Conservation (phyloP, 2,113 vertebrate genomes). For the Trogon surrucura region DNA sequence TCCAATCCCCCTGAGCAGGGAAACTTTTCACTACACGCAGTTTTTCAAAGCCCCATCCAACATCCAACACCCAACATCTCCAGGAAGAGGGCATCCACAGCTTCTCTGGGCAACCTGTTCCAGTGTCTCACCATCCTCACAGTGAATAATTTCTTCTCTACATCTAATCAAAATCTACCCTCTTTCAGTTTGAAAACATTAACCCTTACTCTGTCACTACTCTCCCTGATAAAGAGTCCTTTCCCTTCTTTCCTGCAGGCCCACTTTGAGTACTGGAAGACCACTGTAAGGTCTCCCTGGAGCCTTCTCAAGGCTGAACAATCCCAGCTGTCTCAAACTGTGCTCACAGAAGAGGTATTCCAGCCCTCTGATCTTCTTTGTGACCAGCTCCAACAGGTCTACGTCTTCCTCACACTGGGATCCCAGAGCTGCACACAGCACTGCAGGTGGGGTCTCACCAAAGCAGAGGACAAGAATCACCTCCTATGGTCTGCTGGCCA, state of each 20-base stretch:
- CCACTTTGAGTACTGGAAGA: no score
- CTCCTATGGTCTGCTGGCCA: not conserved
- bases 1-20: accelerated
- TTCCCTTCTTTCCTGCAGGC: not conserved
- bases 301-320: not conserved
- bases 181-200: not conserved
- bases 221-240: not conserved
- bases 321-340: not conserved
- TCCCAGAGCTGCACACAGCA: accelerated
- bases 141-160: not conserved
- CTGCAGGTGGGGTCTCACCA: not conserved
- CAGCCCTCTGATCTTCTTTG: not conserved
- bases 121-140: accelerated
- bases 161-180: not conserved
- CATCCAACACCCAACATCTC: not conserved
- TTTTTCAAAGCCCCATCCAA: not conserved
- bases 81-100: not conserved
- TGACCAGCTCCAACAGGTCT: not conserved
- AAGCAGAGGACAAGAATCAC: not conserved
- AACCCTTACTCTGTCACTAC: not conserved
- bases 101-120: not conserved
- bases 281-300: not conserved
- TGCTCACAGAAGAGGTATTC: not conserved
- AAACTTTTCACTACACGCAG: not conserved
- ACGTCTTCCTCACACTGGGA: not conserved